Conservation (phyloP, 92 coral and sea anemone species). For the Actinernus sp. region DNA sequence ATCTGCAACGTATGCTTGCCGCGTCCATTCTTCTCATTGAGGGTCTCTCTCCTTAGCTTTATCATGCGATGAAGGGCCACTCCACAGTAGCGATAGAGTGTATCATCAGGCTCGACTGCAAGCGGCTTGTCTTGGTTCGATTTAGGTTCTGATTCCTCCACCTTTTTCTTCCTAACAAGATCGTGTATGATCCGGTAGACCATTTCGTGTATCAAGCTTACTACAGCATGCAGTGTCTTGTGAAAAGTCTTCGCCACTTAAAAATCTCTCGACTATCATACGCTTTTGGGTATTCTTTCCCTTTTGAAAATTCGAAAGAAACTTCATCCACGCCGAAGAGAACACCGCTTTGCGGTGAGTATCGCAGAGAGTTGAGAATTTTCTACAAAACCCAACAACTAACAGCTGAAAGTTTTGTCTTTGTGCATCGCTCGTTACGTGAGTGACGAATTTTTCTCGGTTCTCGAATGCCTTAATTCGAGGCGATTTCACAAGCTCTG, state of each 20-base stretch:
- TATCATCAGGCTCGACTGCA: slow-evolving; percentile 20
- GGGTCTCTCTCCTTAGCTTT: slow-evolving; percentile 19
- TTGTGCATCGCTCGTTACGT: background rate
- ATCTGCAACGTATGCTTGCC: slow-evolving; percentile 1
- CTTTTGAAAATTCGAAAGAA: slow-evolving; percentile 34
- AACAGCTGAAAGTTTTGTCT: slow-evolving; percentile 12
- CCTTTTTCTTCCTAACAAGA: background rate
- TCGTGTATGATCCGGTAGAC: slow-evolving; percentile 8
- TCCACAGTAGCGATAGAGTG: no score
- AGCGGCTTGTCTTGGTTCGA: background rate
- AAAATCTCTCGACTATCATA: slow-evolving; percentile 12
- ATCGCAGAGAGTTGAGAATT: slow-evolving; percentile 7
- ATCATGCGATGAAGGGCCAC: slow-evolving; percentile 30
- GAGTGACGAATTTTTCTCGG: slow-evolving; percentile 13
- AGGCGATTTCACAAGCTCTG: no score
- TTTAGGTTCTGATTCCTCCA: no score
- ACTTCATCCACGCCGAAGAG: slow-evolving; percentile 44
- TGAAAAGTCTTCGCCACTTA: slow-evolving; percentile 2
- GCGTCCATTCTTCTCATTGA: slow-evolving; percentile 2
- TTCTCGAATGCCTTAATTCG: no score
- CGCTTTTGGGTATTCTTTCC: slow-evolving; percentile 41
- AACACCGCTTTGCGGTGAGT: slow-evolving; percentile 16
- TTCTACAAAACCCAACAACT: slow-evolving; percentile 38
- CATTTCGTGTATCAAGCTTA: slow-evolving; percentile 12
- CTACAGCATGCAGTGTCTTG: no score